Base-by-base conservation (phyloP, 2,797 vertebrate genomes). In the Agapornis canus region DNA sequence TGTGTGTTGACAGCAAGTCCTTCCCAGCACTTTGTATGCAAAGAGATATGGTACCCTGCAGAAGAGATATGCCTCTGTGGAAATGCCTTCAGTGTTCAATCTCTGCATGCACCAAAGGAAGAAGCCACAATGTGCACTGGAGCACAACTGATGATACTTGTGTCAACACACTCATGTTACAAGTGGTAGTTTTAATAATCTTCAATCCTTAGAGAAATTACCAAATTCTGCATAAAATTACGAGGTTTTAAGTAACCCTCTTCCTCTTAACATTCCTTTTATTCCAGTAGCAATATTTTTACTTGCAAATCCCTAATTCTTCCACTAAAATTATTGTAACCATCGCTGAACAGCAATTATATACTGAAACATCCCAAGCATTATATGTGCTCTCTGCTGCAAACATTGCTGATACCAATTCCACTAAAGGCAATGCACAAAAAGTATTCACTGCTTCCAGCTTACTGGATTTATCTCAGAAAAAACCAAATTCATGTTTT, bases 131-230 rank as follows among this genome's bases (percentile, higher is more conserved):
- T 3, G 32, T 57, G 77, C 68, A 7, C 43, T 81, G 42, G 89
- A 83, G 65, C 86, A 64, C 73, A 65, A 37, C 47, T 40, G 56
- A 49, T 71, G 52, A 13, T 40, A 42, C 73, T 78, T 18, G 14
- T 92, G 81, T 83, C 84, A 91, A 48, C 82, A 77, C 81, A 57
- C 68, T 82, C 45, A 32, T 8, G 5, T 45, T 91, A 61, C 73
- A 75, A 63, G 82, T 22, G 6, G 80, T 31, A 39, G 76, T 89
- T 84, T 84, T 82, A 95, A 89, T 82, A 65, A 89, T 78, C 71
- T 39, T 48, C 18, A 1, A 21, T 56, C 94, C 79, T 85, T 37
- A 16, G 63, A 92, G 85, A 91, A 76, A 94, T 91, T 27, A 87
- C 35, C 54, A 70, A 73, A 79, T 49, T 88, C 80, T 42, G 35